Evolutionary conservation across 2,113 vertebrate genomes (phyloP), one percentile per base, ranked within the genome.

Genomic region (Stegastes partitus): DNA sequence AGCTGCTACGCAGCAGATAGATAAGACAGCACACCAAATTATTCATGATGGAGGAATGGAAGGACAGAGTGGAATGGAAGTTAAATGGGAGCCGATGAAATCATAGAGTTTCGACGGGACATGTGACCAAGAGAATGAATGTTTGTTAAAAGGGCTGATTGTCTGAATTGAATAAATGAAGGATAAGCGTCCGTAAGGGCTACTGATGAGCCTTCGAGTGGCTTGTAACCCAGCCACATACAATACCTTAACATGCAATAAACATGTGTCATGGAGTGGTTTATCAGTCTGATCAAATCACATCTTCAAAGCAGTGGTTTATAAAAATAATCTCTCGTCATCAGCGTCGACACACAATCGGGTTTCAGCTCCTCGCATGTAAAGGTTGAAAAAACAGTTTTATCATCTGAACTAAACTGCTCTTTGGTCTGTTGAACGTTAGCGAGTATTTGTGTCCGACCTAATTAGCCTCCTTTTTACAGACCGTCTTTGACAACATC

Each of bases 21-120:
- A 89, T 91, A 87, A 88, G 87, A 88, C 80, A 45, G 7, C 68
- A 2, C 62, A 65, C 69, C 91, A 94, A 95, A 95, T 94, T 93
- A 95, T 95, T 94, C 87, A 95, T 92, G 92, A 89, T 63, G 83
- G 90, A 92, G 91, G 81, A 88, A 87, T 77, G 84, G 83, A 68
- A 81, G 83, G 89, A 87, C 3, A 61, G 78, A 87, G 50, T 61
- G 57, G 78, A 63, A 14, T 62, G 63, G 58, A 67, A 81, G 86
- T 79, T 74, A 74, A 87, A 84, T 44, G 58, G 72, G 66, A 79
- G 74, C 81, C 37, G 78, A 85, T 87, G 82, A 91, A 89, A 92
- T 90, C 88, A 90, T 90, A 67, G 65, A 76, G 74, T 28, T 34
- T n/a, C 49, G 44, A 55, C 6, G 59, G 68, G 49, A 75, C 56